Evolutionary conservation across 2,113 vertebrate genomes (phyloP), one percentile per base, ranked within the genome.

Genomic region (Leucopsar rothschildi): DNA sequence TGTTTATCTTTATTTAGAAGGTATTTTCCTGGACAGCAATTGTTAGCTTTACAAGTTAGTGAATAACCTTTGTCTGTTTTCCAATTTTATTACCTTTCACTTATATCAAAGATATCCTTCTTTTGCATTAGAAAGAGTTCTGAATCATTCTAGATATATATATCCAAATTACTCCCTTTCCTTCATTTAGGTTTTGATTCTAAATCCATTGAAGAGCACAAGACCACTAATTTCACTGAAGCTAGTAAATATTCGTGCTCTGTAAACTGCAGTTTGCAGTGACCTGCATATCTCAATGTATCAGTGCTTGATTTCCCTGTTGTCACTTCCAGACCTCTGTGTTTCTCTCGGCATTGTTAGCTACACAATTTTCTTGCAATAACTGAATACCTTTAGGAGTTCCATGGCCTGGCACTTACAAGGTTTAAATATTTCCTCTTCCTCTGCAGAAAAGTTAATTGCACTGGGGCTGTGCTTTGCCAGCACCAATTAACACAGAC

Each of bases 391-490:
- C 81, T 86, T 52, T 56, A 96, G 86, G 92, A 95, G 56, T 27
- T 91, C 8, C 31, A 64, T 76, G 61, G 80, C 52, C 53, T 3
- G 31, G 69, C 37, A 76, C 47, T 84, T 89, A 71, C 0, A 40
- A 92, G 69, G 44, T 88, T 95, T 92, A 68, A 97, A 89, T 72
- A 72, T 91, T 94, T 94, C 76, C 40, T 88, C 73, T 92, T 95
- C 52, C 65, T 76, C 49, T 89, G 86, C 83, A 93, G 86, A 57
- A 87, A 93, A 90, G 13, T 84, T 94, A 88, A 96, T 95, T 96
- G 77, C 50, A 69, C n/a, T 79, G 86, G 23, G 86, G 33, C 57
- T 82, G 37, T 92, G 70, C 53, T 93, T 94, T 89, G 56, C 92
- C 64, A 64, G 60, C 22, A 52, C 56, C 60, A 90, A 86, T 96